Base-by-base conservation (phyloP, 1,140 invertebrate genomes). In the Bemisia tabaci region DNA sequence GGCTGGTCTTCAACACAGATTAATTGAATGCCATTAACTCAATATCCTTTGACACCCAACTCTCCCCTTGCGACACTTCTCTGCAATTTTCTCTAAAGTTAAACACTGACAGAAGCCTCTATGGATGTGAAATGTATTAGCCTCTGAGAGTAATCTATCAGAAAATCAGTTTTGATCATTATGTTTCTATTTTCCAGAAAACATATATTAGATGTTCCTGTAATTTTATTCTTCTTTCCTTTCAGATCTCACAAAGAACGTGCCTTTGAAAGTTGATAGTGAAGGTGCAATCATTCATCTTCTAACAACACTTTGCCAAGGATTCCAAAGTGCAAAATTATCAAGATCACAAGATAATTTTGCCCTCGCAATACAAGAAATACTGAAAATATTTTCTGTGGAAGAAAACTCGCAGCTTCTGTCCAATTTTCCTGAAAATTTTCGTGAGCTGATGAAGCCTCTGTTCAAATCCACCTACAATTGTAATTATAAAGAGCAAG, bases 361-460 rank as follows among this genome's bases (percentile, higher is more conserved):
- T 74, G 85, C 86, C 11, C 73, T 89, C 65, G 89, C 88, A 17
- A 90, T 91, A 70, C 80, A 90, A 77, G 87, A 89, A 74, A 87
- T 88, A 69, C 74, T 91, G 61, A 87, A 84, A 72, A 78, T 81
- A 1, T 88, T 85, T 65, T 80, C 84, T 17, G 87, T 91, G 65
- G 83, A 82, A 21, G 85, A 86, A 1, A 77, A 80, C 12, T 48
- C 65, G 17, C 23, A 67, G n/a, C 66, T 61, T 2, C 26, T 26
- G 66, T 62, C 48, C 22, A n/a, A 66, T 9, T 71, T 73, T 25
- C 68, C 72, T 39, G 65, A 67, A 48, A 58, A 66, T 66, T 67
- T 70, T 11, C 71, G 70, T 22, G 68, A 73, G 66, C 63, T 72
- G 22, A 73, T 73, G 17, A 64, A 67, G 60, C 72, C 72, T 1